These are phyloP conservation scores for Dendrolimus pini DNA, from an alignment of 2,888 invertebrate genomes.

Conservation along the genomic window DNA sequence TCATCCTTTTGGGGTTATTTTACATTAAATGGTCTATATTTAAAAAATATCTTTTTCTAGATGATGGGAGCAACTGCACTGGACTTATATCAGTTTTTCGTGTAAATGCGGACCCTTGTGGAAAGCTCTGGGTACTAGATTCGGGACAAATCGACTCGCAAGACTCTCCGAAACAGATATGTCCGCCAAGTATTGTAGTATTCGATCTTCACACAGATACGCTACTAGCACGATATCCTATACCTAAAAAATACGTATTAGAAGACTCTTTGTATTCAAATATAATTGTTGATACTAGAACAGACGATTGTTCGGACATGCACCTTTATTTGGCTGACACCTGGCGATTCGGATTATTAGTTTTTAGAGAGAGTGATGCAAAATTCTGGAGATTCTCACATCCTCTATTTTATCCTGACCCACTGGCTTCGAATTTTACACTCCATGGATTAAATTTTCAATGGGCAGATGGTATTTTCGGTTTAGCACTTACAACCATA, in stretches of 20 bases:
- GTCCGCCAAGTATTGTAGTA: conserved; percentile 84
- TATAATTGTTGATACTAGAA: conserved; percentile 79
- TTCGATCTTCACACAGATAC: conserved; percentile 82
- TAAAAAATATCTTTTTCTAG: conserved; percentile 26
- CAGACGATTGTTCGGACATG: conserved; percentile 77
- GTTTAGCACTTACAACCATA: conserved; percentile 81
- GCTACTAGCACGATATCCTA: conserved; percentile 76
- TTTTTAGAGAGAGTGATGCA: conserved; percentile 77
- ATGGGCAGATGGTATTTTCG: conserved; percentile 90
- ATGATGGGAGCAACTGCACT: conserved; percentile 67
- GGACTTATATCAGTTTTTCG: conserved; percentile 87
- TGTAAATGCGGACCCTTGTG: conserved; percentile 83
- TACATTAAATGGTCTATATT: neutral
- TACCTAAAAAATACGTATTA: conserved; percentile 80
- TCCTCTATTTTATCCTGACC: conserved; percentile 84
- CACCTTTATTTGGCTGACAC: conserved; percentile 83
- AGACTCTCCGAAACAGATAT: conserved; percentile 79
- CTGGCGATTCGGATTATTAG: conserved; percentile 80
- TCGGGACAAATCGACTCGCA: conserved; percentile 85
- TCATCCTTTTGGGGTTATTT: too few relatives aligned
- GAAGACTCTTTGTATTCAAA: conserved; percentile 82
- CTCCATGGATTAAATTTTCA: conserved; percentile 86
- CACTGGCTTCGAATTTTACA: conserved; percentile 83
- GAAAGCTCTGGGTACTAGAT: conserved; percentile 87
- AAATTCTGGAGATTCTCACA: conserved; percentile 80